Evolutionary conservation across 2,888 invertebrate species (phyloP).

Genomic region (Caenorhabditis sp.): DNA sequence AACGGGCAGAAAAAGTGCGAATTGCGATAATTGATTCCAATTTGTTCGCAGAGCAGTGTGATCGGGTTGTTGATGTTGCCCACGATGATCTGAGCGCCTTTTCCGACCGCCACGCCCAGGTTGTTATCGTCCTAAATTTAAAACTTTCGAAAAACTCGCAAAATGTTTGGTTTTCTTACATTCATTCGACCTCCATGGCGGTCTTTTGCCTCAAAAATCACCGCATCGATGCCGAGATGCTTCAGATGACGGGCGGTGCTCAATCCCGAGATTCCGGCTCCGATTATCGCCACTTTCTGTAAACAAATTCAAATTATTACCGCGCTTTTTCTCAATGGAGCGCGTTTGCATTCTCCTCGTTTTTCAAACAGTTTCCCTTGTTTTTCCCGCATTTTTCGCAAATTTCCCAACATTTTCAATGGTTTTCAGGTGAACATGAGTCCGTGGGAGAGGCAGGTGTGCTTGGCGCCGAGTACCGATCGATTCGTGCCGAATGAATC

Average conservation of each 20-base stretch:
- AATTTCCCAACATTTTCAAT: too few species aligned
- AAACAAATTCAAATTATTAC: too few species aligned
- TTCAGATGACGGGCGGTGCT: constrained; percentile 81
- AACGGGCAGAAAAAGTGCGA: constrained; percentile 47
- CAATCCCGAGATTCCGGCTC: constrained; percentile 81
- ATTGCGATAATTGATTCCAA: constrained; percentile 43
- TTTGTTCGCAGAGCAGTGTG: constrained; percentile 80
- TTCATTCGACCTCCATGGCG: constrained; percentile 81
- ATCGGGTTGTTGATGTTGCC: constrained; percentile 81
- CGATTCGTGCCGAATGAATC: too few species aligned
- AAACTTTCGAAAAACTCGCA: neutral
- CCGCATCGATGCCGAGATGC: constrained; percentile 80
- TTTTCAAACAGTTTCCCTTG: too few species aligned
- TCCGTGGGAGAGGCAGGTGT: too few species aligned
- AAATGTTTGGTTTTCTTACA: constrained; percentile 40
- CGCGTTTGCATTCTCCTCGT: too few species aligned
- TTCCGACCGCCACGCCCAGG: constrained; percentile 78
- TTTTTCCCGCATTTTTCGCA: too few species aligned
- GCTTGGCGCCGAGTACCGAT: too few species aligned
- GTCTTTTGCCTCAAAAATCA: constrained; percentile 80
- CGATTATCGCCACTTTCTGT: constrained; percentile 80
- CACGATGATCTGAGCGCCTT: constrained; percentile 81
- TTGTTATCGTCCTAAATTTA: constrained; percentile 70
- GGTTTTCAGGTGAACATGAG: too few species aligned
- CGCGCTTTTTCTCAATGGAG: too few species aligned